phyloP scores from a whole-genome alignment of 2,113 vertebrate genomes.

The Pyrgilauda ruficollis region DNA sequence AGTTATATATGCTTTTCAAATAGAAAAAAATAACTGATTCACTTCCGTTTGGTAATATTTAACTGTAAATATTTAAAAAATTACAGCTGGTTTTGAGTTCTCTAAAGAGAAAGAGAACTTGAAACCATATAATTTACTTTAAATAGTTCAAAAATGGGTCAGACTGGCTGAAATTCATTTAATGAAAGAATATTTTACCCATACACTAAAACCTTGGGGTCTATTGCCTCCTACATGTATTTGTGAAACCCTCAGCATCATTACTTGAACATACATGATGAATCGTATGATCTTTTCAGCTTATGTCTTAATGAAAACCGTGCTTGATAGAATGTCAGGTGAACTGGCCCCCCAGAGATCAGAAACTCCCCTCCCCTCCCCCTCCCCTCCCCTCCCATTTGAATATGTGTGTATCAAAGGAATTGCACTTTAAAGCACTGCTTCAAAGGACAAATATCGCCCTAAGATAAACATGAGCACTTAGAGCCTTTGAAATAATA shows the following conservation, averaged over 20 bases:
- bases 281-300: not conserved
- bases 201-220: not conserved
- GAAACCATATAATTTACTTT: not conserved
- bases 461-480: no score
- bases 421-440: no score
- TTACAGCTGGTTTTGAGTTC: not conserved
- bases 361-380: not conserved
- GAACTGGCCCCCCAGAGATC: not conserved
- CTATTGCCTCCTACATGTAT: not conserved
- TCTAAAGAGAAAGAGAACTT: not conserved
- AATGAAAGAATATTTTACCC: slow-evolving; percentile 3
- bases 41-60: not conserved
- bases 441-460: no score
- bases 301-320: not conserved
- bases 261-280: not conserved
- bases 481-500: no score
- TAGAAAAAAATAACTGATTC: not conserved
- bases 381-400: not conserved
- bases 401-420: no score
- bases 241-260: not conserved
- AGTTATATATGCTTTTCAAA: not conserved
- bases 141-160: not conserved
- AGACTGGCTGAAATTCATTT: slow-evolving; percentile 5
- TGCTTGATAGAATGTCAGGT: not conserved
- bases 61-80: not conserved